Percentiles rank a stretch among this genome's conserved stretches.
These are phyloP conservation scores for Gila robusta DNA, from an alignment of 2,797 vertebrate genomes.

Conservation along the genomic window DNA sequence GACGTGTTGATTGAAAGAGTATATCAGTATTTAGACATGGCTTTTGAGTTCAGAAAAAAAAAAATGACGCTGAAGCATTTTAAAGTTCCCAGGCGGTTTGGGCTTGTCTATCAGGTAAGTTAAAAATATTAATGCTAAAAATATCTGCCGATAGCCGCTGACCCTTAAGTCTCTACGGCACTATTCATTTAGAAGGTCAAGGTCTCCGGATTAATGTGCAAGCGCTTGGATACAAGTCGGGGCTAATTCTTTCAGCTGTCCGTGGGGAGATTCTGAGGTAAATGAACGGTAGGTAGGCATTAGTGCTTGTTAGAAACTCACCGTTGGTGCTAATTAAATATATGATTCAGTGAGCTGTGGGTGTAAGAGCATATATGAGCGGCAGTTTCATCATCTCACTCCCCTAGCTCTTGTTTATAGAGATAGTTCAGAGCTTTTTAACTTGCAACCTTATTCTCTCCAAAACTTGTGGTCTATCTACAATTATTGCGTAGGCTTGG, in stretches of 20 bases:
- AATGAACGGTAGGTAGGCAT: background rate
- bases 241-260: conserved; percentile 10
- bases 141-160: conserved; percentile 33
- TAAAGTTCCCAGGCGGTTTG: background rate
- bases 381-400: background rate
- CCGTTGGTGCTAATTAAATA: background rate
- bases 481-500: conserved; percentile 10
- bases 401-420: background rate
- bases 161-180: conserved; percentile 12
- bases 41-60: background rate
- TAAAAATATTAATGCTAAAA: conserved; percentile 35
- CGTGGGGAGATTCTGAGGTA: background rate
- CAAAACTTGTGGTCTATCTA: background rate
- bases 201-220: conserved; percentile 19
- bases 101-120: conserved; percentile 17
- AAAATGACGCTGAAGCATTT: background rate
- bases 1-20: conserved; percentile 14
- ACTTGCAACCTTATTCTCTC: background rate
- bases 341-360: conserved; percentile 4
- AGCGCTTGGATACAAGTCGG: background rate
- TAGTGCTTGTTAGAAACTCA: conserved; percentile 3
- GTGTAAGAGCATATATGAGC: background rate
- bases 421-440: conserved; percentile 9
- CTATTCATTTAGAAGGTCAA: conserved; percentile 50
- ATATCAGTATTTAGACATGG: conserved; percentile 24